phyloP scores from a whole-genome alignment of 2,113 vertebrate species.

The Atlantisia rogersi region DNA sequence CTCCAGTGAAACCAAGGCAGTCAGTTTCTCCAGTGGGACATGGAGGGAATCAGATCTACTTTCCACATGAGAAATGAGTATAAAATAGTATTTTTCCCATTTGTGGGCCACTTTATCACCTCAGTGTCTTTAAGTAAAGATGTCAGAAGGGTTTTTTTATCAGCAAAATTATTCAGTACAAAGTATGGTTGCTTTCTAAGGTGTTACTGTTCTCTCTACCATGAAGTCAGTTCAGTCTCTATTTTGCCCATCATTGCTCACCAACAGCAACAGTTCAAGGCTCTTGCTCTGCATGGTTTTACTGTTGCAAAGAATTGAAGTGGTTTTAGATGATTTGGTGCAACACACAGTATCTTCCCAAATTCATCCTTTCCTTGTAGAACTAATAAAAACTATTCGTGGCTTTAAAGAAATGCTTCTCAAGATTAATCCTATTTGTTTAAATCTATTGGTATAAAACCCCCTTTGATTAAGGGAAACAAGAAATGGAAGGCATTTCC shows the following conservation, averaged over 20 bases:
- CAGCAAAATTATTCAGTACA: neutral
- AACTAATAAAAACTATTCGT: neutral
- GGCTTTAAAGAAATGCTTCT: constrained; percentile 1
- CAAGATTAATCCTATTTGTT: constrained; percentile 15
- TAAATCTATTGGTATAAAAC: neutral
- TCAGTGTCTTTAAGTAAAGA: neutral
- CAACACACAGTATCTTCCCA: neutral
- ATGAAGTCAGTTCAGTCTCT: neutral
- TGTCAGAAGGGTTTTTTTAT: neutral
- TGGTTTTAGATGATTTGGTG: neutral
- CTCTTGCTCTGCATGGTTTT: neutral
- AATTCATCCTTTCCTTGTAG: neutral
- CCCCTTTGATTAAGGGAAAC: neutral
- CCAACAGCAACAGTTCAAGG: neutral
- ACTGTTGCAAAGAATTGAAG: neutral
- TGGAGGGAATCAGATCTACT: neutral
- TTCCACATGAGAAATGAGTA: neutral
- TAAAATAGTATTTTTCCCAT: neutral
- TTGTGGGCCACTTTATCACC: neutral
- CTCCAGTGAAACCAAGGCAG: neutral
- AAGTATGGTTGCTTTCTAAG: neutral
- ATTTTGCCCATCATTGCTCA: neutral
- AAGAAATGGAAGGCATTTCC: neutral
- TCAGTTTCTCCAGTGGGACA: neutral
- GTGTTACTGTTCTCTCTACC: neutral